phyloP scores from a whole-genome alignment of 2,113 vertebrate species.

The Heterochromis multidens region DNA sequence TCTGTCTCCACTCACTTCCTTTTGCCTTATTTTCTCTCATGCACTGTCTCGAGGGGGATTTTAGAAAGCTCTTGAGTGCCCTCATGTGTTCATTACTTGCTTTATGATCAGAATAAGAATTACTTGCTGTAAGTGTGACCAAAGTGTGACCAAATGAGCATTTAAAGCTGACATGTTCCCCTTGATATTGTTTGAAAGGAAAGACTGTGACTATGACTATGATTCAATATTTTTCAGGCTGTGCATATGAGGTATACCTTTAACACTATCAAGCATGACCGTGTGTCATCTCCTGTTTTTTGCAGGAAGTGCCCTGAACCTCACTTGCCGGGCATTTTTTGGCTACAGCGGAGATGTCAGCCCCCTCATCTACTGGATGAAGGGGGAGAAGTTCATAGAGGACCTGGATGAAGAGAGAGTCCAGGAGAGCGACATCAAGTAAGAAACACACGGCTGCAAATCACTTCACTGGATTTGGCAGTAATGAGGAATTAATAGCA shows the following conservation, averaged over 20 bases:
- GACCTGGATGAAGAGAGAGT: conserved; percentile 95
- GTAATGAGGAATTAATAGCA: conserved; percentile 33
- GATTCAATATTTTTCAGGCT: neutral
- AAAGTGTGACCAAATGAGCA: neutral
- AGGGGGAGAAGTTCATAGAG: conserved; percentile 99
- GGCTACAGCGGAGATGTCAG: conserved; percentile 97
- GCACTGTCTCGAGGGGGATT: conserved; percentile 18
- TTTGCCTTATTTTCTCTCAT: neutral
- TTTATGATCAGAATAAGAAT: no score
- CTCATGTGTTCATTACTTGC: conserved; percentile 52
- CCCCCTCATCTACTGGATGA: conserved; percentile 99
- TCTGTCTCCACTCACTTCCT: conserved; percentile 31
- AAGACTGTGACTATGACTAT: neutral
- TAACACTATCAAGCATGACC: conserved; percentile 12
- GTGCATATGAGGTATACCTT: neutral
- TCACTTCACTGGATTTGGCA: neutral
- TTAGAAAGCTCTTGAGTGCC: conserved; percentile 65
- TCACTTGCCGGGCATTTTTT: conserved; percentile 97
- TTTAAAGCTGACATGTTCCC: neutral
- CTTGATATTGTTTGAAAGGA: neutral
- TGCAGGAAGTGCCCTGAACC: conserved; percentile 88
- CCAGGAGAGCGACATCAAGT: conserved; percentile 98
- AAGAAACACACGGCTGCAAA: conserved; percentile 52
- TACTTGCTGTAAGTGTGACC: no score
- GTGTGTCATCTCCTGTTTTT: conserved; percentile 57